Evolutionary conservation across 2,113 vertebrate genomes (phyloP), one percentile per base, ranked within the genome.

Genomic region (Natator depressus): DNA sequence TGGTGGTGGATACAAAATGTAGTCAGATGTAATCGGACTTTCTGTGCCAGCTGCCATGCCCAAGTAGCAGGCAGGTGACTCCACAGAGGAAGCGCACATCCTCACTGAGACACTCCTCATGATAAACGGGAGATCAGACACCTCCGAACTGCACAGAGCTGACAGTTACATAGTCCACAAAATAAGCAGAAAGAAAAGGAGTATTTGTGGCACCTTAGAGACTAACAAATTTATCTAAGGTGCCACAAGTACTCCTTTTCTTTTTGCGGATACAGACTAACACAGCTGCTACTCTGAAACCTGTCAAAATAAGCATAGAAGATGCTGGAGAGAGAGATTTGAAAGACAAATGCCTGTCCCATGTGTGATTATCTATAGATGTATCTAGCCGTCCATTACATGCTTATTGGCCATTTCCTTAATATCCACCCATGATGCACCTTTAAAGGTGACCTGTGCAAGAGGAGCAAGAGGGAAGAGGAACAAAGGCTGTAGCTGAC

Each of bases 291-390:
- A 42, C 42, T 42, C 42, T 42, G 42, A 42, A 42, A 42, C 42
- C 42, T 42, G 42, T 42, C 88, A 87, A 83, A 87, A 88, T 88
- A 93, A 90, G 86, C 92, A 90, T 79, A 87, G 86, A 93, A 83
- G 88, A 84, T 82, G 79, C 92, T 90, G 84, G 86, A 87, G 82
- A 93, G 92, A 88, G 87, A 87, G 88, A 93, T 93, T 87, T 93
- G 89, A 90, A 90, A 93, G 88, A 84, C 88, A 93, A 87, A 93
- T 90, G 84, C 85, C 85, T 75, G 81, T 55, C 55, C 76, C 57
- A 42, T 55, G 82, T 89, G 25, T 80, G 75, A 89, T 84, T 84
- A 93, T 35, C 84, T 51, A 47, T 42, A 27, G 57, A 38, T 89
- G 80, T 27, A 51, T 84, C 78, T 88, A 93, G 88, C 86, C 54